Evolutionary conservation across 2,888 invertebrate genomes (phyloP).

Genomic region (Orchestes rusci): DNA sequence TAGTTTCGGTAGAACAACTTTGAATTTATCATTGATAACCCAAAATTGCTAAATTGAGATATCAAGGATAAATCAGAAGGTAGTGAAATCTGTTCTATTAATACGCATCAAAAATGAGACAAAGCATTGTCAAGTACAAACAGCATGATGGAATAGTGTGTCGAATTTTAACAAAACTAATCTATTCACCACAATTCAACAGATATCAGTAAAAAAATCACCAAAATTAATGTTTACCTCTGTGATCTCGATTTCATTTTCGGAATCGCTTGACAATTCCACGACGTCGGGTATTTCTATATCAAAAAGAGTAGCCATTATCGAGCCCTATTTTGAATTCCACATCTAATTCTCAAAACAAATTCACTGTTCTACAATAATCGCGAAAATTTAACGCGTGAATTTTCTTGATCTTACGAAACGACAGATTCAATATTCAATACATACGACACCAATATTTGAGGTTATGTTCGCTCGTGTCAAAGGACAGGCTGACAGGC

Average conservation of each 20-base stretch:
- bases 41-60: constrained; percentile 14
- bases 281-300: constrained; percentile 70
- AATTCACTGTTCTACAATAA: too few species aligned
- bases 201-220: constrained; percentile 2
- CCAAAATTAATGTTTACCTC: constrained; percentile 55
- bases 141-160: too few species aligned
- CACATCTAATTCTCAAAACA: too few species aligned
- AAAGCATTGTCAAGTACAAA: neutral
- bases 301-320: constrained; percentile 81
- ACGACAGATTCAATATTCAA: constrained; percentile 7
- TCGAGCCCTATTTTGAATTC: constrained; percentile 1
- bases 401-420: constrained; percentile 25
- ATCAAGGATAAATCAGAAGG: constrained; percentile 20
- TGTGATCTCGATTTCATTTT: constrained; percentile 80
- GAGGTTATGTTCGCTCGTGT: constrained; percentile 32
- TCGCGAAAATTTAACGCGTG: constrained; percentile 17
- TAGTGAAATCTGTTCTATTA: constrained; percentile 7
- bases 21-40: constrained; percentile 12
- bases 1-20: neutral
- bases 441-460: constrained; percentile 30
- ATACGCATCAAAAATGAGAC: neutral
- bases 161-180: too few species aligned
- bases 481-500: too few species aligned
- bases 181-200: neutral
- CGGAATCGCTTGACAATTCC: constrained; percentile 67